A percentile compares a stretch with the other conserved stretches of the same genome.
phyloP scores from a whole-genome alignment of 1,140 invertebrate genomes.

The Frieseomelitta varia region DNA sequence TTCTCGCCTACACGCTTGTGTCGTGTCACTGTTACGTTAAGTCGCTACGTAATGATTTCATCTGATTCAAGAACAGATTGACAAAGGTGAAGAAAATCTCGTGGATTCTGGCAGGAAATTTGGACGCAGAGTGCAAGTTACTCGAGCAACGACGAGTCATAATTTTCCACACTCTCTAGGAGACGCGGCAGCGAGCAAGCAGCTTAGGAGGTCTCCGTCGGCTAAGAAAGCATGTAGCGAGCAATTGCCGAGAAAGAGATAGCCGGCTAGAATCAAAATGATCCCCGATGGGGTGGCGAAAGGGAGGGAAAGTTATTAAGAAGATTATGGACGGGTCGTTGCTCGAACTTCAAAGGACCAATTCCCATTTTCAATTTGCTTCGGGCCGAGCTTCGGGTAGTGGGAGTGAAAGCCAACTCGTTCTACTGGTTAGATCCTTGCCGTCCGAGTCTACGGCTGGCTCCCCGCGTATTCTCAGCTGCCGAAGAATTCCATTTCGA shows the following conservation, averaged over 20 bases:
- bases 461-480: conserved; percentile 61
- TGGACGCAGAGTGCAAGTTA: not conserved
- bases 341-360: conserved; percentile 78
- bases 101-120: not conserved
- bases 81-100: no score
- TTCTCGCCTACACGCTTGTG: not conserved
- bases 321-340: conserved; percentile 74
- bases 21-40: not conserved
- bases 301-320: conserved; percentile 74
- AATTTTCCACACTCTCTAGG: not conserved
- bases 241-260: conserved; percentile 22
- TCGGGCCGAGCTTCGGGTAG: conserved; percentile 2
- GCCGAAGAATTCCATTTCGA: conserved; percentile 65
- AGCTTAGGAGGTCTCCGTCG: not conserved
- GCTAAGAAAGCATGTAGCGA: conserved; percentile 12
- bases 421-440: conserved; percentile 56
- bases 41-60: no score
- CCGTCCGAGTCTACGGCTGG: conserved; percentile 54
- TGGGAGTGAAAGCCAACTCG: conserved; percentile 63
- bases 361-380: conserved; percentile 80
- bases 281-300: conserved; percentile 15
- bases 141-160: not conserved
- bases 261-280: conserved; percentile 38
- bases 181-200: not conserved
- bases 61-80: no score